phyloP scores from a whole-genome alignment of 2,113 vertebrate species.

The Spilogale gracilis region DNA sequence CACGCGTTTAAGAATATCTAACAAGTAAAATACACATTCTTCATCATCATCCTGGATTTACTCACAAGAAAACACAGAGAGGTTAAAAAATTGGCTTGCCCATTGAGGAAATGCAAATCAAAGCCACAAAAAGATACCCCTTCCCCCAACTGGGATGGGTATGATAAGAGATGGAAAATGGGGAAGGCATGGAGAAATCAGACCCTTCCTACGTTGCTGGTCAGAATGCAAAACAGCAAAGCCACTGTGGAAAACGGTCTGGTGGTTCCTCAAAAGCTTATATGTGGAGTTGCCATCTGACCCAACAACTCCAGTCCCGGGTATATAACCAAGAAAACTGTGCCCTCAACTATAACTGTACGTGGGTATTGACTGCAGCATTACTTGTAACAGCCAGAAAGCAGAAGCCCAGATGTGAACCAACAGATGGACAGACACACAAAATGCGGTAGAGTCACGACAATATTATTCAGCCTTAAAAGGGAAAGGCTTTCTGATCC shows the following conservation, averaged over 20 bases:
- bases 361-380: not conserved
- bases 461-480: not conserved
- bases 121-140: not conserved
- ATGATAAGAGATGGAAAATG: not conserved
- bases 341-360: not conserved
- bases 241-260: not conserved
- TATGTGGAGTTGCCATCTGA: not conserved
- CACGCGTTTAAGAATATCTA: not conserved
- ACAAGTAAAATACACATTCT: not conserved
- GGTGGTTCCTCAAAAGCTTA: not conserved
- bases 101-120: constrained; percentile 2
- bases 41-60: not conserved
- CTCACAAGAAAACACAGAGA: constrained; percentile 10
- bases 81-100: not conserved
- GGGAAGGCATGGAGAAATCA: not conserved
- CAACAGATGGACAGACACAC: not conserved
- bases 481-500: not conserved
- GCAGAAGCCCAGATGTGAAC: not conserved
- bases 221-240: not conserved
- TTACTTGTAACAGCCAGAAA: not conserved
- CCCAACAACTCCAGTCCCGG: not conserved
- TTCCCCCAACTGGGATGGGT: not conserved
- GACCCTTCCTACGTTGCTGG: not conserved
- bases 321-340: not conserved
- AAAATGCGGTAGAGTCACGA: not conserved